A percentile compares a stretch with the other conserved stretches of the same genome.
Conservation (phyloP, 2,888 invertebrate genomes). For the Laothoe populi region DNA sequence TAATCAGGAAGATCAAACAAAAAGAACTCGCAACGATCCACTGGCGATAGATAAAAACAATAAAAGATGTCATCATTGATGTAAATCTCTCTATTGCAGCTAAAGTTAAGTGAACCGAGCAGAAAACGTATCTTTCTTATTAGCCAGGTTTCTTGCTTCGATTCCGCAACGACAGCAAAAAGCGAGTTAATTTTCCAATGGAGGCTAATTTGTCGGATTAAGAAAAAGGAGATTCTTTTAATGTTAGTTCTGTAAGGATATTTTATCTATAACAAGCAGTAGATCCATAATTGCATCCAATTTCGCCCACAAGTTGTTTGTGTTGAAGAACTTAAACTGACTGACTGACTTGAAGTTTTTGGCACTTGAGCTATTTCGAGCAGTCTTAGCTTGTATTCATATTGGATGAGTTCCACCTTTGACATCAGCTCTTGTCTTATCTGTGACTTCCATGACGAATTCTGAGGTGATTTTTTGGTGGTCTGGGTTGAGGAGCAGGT, state of each 20-base stretch:
- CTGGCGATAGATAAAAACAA: background rate
- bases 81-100: slow-evolving; percentile 13
- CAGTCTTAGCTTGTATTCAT: slow-evolving; percentile 96
- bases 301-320: slow-evolving; percentile 99
- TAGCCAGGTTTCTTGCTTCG: slow-evolving; percentile 14
- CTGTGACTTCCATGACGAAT: slow-evolving; percentile 99
- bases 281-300: slow-evolving; percentile 95
- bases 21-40: background rate
- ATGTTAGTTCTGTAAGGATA: background rate
- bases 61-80: background rate
- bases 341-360: slow-evolving; percentile 98
- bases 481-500: slow-evolving; percentile 86
- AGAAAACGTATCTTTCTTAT: slow-evolving; percentile 17
- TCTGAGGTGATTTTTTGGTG: slow-evolving; percentile 87
- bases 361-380: slow-evolving; percentile 99
- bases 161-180: slow-evolving; percentile 10
- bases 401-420: slow-evolving; percentile 99
- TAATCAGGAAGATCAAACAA: background rate
- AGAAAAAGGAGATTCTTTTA: slow-evolving; percentile 2
- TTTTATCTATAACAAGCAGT: too few species aligned
- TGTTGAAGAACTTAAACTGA: slow-evolving; percentile 94
- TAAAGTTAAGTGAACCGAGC: background rate
- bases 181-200: slow-evolving; percentile 10
- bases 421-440: slow-evolving; percentile 99
- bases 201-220: slow-evolving; percentile 17